These are phyloP conservation scores for Stenodema calcarata DNA, from an alignment of 2,888 invertebrate species.

Conservation along the genomic window DNA sequence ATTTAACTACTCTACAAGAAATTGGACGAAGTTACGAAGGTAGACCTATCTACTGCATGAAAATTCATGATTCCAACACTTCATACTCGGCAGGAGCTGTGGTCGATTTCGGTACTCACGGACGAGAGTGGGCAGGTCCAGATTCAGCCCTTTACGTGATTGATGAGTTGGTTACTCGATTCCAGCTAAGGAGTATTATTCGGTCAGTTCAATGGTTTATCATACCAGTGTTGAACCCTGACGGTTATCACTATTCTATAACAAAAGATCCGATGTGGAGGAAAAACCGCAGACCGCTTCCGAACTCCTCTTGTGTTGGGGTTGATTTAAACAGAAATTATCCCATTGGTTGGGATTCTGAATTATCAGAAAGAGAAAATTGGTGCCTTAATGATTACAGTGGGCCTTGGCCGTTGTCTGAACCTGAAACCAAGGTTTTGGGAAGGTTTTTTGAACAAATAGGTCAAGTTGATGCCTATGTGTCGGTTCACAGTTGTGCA, in stretches of 20 bases:
- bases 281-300: neutral
- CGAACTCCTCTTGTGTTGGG: neutral
- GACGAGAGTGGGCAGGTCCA: neutral
- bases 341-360: neutral
- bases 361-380: neutral
- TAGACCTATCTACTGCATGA: neutral
- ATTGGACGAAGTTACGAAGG: neutral
- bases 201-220: neutral
- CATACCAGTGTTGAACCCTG: neutral
- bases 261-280: neutral
- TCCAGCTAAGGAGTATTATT: neutral
- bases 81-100: neutral
- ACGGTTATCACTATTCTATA: neutral
- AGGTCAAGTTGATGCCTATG: neutral
- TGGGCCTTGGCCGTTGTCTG: neutral
- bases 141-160: neutral
- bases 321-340: conserved; percentile 9
- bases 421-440: neutral
- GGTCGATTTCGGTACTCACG: neutral
- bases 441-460: neutral
- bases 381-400: neutral
- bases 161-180: neutral
- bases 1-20: neutral
- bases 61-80: neutral
- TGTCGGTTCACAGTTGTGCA: neutral